Evolutionary conservation across 2,888 invertebrate species (phyloP).

Genomic region (Drosophila picticornis): DNA sequence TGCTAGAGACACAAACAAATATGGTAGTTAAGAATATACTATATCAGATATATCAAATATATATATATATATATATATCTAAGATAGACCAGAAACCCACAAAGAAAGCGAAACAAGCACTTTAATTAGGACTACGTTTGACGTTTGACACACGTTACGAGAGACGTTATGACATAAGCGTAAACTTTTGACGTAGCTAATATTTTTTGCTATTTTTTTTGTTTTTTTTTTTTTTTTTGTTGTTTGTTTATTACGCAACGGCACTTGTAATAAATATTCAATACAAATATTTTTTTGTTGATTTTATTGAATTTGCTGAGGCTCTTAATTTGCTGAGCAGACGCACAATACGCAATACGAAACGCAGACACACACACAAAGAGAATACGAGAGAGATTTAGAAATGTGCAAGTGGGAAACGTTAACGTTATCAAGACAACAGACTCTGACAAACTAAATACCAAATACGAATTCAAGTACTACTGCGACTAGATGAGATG

Average conservation of each 20-base stretch:
- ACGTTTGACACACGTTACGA: conserved; percentile 59
- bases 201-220: conserved; percentile 20
- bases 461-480: conserved; percentile 27
- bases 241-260: conserved; percentile 54
- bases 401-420: conserved; percentile 65
- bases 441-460: conserved; percentile 85
- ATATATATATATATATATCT: conserved; percentile 15
- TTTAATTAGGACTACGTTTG: conserved; percentile 39
- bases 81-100: conserved; percentile 49
- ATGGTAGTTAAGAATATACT: conserved; percentile 32
- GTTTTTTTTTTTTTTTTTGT: conserved; percentile 3
- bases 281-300: conserved; percentile 4
- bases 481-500: conserved; percentile 5
- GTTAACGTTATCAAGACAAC: conserved; percentile 85
- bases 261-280: conserved; percentile 45
- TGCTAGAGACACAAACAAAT: conserved; percentile 59
- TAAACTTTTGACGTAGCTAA: conserved; percentile 47
- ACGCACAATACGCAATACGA: conserved; percentile 58
- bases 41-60: conserved; percentile 12
- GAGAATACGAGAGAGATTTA: conserved; percentile 51
- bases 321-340: conserved; percentile 17
- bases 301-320: conserved; percentile 10
- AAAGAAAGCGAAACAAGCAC: conserved; percentile 71
- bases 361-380: conserved; percentile 53
- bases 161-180: conserved; percentile 74